phyloP scores from a whole-genome alignment of 2,797 vertebrate species.

The Poecilia velifera region DNA sequence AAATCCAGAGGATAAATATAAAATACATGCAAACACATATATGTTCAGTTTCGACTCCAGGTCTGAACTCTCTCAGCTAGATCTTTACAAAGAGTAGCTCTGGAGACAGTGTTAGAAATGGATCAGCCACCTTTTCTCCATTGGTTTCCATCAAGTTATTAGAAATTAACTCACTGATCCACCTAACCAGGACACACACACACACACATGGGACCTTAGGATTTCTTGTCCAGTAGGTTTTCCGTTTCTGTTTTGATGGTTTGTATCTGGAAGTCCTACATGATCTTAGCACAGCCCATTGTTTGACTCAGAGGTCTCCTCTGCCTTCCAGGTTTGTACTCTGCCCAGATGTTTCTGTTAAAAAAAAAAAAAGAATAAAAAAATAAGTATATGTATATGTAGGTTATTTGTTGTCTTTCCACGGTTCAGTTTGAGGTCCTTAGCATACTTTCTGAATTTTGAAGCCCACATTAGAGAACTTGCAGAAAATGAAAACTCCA shows the following conservation, averaged over 20 bases:
- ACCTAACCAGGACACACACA: not conserved
- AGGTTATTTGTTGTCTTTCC: not conserved
- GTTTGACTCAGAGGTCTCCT: not conserved
- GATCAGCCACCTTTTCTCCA: too few species aligned
- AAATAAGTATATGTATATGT: not conserved
- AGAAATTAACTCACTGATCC: not conserved
- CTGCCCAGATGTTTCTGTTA: not conserved
- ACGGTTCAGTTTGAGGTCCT: not conserved
- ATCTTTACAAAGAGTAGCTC: not conserved
- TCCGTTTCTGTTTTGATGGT: not conserved
- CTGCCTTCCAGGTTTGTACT: not conserved
- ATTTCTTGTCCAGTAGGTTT: not conserved
- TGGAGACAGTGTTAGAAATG: not conserved
- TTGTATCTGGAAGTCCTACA: not conserved
- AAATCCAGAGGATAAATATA: not conserved
- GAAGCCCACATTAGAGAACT: not conserved
- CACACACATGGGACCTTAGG: too few species aligned
- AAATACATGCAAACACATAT: not conserved
- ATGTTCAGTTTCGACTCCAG: not conserved
- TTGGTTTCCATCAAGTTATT: not conserved
- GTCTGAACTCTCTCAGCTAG: not conserved
- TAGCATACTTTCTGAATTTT: not conserved
- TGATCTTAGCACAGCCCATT: not conserved
- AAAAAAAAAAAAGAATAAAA: not conserved
- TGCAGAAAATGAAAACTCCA: constrained; percentile 12